A percentile compares a stretch with the other conserved stretches of the same genome.
Conservation (phyloP, 2,113 vertebrate species). For the Erinaceus europaeus region DNA sequence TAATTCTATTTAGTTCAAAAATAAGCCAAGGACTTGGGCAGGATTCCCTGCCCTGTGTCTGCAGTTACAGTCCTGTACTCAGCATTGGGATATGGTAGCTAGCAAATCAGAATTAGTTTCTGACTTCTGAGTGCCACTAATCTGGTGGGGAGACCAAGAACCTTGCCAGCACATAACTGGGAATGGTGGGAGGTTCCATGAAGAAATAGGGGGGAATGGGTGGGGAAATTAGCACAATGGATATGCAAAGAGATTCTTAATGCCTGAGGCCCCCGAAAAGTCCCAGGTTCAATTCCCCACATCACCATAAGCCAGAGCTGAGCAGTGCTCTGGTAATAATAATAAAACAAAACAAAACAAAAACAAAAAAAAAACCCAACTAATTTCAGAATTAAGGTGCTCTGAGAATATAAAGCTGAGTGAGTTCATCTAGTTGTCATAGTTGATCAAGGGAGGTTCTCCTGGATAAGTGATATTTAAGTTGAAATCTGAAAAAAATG, state of each 20-base stretch:
- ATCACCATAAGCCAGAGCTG: too few relatives aligned
- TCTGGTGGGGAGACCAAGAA: neutral
- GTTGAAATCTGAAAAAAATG: neutral
- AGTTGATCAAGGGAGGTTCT: neutral
- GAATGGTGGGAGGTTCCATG: neutral
- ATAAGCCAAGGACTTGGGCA: neutral
- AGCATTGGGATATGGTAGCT: too few relatives aligned
- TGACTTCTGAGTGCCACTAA: neutral
- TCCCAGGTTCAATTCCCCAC: too few relatives aligned
- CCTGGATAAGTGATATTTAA: neutral
- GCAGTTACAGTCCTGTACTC: neutral
- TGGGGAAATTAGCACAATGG: too few relatives aligned
- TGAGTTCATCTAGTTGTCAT: neutral
- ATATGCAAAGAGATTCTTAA: too few relatives aligned
- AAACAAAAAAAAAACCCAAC: neutral
- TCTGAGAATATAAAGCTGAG: neutral
- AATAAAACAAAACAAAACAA: too few relatives aligned
- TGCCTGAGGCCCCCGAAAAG: too few relatives aligned
- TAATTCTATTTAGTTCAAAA: neutral
- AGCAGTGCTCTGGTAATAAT: too few relatives aligned
- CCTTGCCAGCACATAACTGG: neutral
- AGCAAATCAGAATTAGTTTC: neutral
- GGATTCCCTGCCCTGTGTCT: too few relatives aligned
- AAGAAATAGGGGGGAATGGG: too few relatives aligned
- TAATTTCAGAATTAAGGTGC: neutral